Evolutionary conservation across 2,113 vertebrate species (phyloP).

Genomic region (Probosciger aterrimus): DNA sequence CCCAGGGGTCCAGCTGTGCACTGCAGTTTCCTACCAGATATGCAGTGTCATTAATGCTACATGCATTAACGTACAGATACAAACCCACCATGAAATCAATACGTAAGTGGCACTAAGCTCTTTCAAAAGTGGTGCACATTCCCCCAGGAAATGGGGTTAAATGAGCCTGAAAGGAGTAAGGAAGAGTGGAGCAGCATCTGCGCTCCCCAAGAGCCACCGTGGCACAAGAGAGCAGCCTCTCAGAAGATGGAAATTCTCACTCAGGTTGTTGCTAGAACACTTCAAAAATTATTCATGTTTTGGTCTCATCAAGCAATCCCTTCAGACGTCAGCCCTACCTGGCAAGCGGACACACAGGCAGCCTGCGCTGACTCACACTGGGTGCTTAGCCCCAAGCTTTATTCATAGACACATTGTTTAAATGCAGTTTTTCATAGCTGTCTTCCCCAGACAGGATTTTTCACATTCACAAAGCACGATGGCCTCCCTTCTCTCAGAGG

Average conservation of each 20-base stretch:
- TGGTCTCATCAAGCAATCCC: neutral
- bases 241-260: neutral
- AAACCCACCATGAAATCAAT: neutral
- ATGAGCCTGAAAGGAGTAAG: neutral
- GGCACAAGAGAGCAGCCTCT: no score
- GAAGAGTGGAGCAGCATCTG: neutral
- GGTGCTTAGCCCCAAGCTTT: neutral
- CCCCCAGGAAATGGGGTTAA: neutral
- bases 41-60: neutral
- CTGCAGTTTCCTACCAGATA: accelerated
- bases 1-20: neutral
- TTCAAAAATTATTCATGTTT: neutral
- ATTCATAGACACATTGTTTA: neutral
- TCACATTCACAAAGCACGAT: no score
- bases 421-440: neutral
- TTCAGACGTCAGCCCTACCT: neutral
- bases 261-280: no score
- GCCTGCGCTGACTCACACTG: neutral
- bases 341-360: neutral
- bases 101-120: neutral
- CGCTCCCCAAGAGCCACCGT: neutral
- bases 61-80: accelerated
- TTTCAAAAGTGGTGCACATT: no score
- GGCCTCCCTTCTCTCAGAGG: accelerated
- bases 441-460: neutral